A percentile compares a stretch with the other conserved stretches of the same genome.
phyloP scores from a whole-genome alignment of 2,888 invertebrate genomes.

The Cacoxenus indagator region DNA sequence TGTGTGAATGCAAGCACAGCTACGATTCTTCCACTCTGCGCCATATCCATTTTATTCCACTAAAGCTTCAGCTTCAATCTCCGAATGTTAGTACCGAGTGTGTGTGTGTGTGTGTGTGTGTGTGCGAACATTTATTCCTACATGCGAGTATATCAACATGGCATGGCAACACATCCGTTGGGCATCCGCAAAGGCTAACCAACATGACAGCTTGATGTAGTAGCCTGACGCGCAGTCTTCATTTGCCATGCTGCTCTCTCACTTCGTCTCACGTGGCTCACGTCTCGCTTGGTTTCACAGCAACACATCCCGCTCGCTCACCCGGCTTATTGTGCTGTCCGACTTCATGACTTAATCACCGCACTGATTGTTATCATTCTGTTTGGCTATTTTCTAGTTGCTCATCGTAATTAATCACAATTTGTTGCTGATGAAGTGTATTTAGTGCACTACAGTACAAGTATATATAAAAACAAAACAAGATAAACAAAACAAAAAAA shows the following conservation, averaged over 20 bases:
- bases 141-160: background rate
- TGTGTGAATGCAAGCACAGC: background rate
- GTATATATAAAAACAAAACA: background rate
- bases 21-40: background rate
- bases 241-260: background rate
- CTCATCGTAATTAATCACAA: constrained; percentile 47
- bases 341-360: constrained; percentile 45
- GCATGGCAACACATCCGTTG: constrained; percentile 21
- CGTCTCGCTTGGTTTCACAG: background rate
- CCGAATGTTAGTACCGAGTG: background rate
- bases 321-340: background rate
- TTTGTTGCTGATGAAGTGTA: constrained; percentile 35
- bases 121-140: background rate
- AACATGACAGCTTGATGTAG: constrained; percentile 19
- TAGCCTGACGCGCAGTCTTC: background rate
- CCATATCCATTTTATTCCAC: background rate
- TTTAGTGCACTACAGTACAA: too few relatives aligned
- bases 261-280: background rate
- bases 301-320: background rate
- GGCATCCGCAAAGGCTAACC: constrained; percentile 25
- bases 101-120: background rate
- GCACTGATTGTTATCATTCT: constrained; percentile 29
- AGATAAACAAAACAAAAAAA: background rate
- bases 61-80: background rate
- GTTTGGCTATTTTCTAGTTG: constrained; percentile 46